Base-by-base conservation (phyloP, 2,888 invertebrate species). In the Pseudanteris insignis region DNA sequence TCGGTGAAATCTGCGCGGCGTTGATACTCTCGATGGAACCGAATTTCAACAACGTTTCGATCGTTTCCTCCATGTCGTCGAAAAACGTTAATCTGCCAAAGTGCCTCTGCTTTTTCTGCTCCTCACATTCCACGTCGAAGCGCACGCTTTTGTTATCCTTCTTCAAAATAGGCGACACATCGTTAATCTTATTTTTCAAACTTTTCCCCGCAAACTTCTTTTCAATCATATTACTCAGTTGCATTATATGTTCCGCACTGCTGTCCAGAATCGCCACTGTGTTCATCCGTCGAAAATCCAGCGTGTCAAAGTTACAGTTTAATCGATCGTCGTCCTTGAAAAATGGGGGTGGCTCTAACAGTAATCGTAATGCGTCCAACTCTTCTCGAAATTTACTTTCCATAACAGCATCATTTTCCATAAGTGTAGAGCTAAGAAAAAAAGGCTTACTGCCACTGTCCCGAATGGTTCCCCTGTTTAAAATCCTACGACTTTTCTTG, bases 241-340 rank as follows among this genome's bases (percentile, higher is more conserved):
- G 41, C 44, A 13, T 29, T 25, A 51, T 9, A n/a, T 46, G 51
- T 18, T 51, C 51, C 6, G 41, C 40, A 11, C 41, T 47, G 28
- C 36, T 47, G 12, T 66, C 60, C 40, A 72, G 71, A 36, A 68
- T 13, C 1, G 75, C 79, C 3, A 79, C 71, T 9, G 79, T 79
- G 40, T 79, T 79, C 70, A 79, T 77, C 24, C 69, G 51, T 10
- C 66, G 69, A 33, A 77, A 71, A 47, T 79, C 79, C 32, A 78
- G 59, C 7, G 72, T 77, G 41, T 73, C 75, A 9, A 79, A 66
- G 48, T 70, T 69, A 44, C 71, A 72, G 10, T 67, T 64, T 0
- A 71, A 73, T 55, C 62, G 58, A 14, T 70, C 70, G 29, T 64
- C 63, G 47, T 67, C 73, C 24, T 70, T 64, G 34, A 78, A 76